A percentile compares a stretch with the other conserved stretches of the same genome.
Conservation (phyloP, 2,888 invertebrate genomes). For the Drosophila rellima region DNA sequence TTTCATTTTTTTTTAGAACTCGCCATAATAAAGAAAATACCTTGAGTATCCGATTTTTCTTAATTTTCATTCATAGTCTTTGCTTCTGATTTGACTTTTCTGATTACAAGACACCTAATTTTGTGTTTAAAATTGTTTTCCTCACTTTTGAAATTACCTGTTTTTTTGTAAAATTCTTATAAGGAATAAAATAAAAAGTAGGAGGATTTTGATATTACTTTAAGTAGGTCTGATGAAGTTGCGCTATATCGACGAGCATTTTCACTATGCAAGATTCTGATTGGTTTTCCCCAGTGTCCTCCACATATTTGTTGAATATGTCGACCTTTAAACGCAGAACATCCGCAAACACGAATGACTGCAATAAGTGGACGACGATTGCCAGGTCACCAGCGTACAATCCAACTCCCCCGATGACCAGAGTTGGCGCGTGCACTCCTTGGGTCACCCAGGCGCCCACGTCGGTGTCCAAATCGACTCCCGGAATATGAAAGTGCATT, state of each 20-base stretch:
- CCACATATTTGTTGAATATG: conserved; percentile 42
- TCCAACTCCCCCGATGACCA: conserved; percentile 53
- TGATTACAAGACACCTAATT: too few species aligned
- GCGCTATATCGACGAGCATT: background rate
- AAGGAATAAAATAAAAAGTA: background rate
- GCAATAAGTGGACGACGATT: conserved; percentile 51
- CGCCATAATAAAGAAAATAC: too few species aligned
- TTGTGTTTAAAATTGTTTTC: too few species aligned
- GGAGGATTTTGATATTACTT: background rate
- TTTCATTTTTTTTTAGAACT: too few species aligned
- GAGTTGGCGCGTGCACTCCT: conserved; percentile 35
- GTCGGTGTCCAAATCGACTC: conserved; percentile 49
- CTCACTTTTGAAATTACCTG: too few species aligned
- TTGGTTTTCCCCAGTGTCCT: background rate
- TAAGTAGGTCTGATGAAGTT: conserved; percentile 17
- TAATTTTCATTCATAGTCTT: too few species aligned
- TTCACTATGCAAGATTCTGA: background rate
- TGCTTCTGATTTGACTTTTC: too few species aligned
- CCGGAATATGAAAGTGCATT: conserved; percentile 67
- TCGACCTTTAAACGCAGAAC: conserved; percentile 58
- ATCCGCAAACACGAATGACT: conserved; percentile 54
- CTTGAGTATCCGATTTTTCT: too few species aligned
- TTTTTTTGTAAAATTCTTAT: too few species aligned
- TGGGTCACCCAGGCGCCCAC: conserved; percentile 53
- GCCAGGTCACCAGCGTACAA: conserved; percentile 66